Evolutionary conservation across 1,140 invertebrate genomes (phyloP), one percentile per base, ranked within the genome.

Genomic region (Eumeta japonica): DNA sequence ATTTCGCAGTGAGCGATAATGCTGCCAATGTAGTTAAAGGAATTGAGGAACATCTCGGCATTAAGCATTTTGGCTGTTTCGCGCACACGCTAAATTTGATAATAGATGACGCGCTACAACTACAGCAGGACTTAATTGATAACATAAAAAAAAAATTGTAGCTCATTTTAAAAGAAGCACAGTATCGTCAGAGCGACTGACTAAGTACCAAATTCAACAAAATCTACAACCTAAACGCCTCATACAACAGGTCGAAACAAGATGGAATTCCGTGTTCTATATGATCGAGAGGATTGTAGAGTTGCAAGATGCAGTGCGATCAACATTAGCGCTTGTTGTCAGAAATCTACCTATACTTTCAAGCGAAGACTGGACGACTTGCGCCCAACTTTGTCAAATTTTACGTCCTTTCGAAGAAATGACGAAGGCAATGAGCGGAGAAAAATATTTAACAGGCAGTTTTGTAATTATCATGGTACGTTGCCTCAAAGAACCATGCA

Each of bases 181-280:
- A 3, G 2, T 36, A 3, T 36, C 48, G 2, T 33, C 31, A 24
- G 39, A 44, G 17, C 37, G 24, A 10, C 18, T 50, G 2, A 4
- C 3, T 16, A 39, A 39, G 14, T 41, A 45, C 5, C 45, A 47
- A 41, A n/a, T 36, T 1, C 52, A 63, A 50, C 34, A 34, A 27
- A 18, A 30, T 27, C 24, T 18, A 41, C 35, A 30, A 50, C 46
- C 48, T 3, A 46, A 40, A 31, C 49, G 48, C 31, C 46, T 66
- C 4, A 55, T 55, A 5, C 47, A 61, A 50, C 30, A 46, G 2
- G 55, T 62, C 0, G 35, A 41, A 14, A 67, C 58, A 0, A 41
- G 62, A 5, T 72, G 66, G 58, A 68, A 63, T 36, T 62, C 57
- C 2, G 52, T 42, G 3, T 48, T 49, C 11, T 41, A 51, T 27